These are phyloP conservation scores for Chaunax sp. DNA, from an alignment of 2,797 vertebrate genomes.

Conservation along the genomic window DNA sequence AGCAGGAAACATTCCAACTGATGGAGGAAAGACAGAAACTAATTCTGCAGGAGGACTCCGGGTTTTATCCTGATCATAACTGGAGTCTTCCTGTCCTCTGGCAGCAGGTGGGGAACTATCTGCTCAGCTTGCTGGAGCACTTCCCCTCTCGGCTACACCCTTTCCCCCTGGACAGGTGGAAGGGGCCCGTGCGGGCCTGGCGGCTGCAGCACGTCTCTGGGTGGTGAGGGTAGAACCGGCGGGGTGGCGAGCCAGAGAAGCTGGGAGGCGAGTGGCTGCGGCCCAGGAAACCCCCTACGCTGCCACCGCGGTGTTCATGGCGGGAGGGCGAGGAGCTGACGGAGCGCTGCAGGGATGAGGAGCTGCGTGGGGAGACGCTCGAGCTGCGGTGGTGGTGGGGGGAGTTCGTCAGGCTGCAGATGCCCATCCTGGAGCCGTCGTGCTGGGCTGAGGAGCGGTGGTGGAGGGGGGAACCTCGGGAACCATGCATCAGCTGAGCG, in stretches of 20 bases:
- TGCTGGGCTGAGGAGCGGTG: constrained; percentile 87
- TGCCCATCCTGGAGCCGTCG: constrained; percentile 87
- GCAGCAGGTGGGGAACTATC: constrained; percentile 84
- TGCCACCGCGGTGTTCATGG: constrained; percentile 87
- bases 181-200: constrained; percentile 85
- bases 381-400: constrained; percentile 84
- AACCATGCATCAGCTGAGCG: constrained; percentile 94
- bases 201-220: constrained; percentile 93
- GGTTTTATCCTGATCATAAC: constrained; percentile 28
- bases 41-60: constrained; percentile 53
- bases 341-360: constrained; percentile 95
- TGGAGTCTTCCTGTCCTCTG: constrained; percentile 46
- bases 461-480: constrained; percentile 85
- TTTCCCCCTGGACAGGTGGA: constrained; percentile 85
- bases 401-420: constrained; percentile 91
- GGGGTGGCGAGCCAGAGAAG: constrained; percentile 93
- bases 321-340: constrained; percentile 95
- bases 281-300: constrained; percentile 82
- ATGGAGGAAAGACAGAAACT: constrained; percentile 14
- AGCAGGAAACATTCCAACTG: not conserved
- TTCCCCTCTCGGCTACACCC: constrained; percentile 89
- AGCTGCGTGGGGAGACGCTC: constrained; percentile 94
- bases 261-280: constrained; percentile 96
- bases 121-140: constrained; percentile 95
- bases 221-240: constrained; percentile 91